Evolutionary conservation across 2,797 vertebrate species (phyloP), one percentile per base, ranked within the genome.

Genomic region (Taenioides sp.): DNA sequence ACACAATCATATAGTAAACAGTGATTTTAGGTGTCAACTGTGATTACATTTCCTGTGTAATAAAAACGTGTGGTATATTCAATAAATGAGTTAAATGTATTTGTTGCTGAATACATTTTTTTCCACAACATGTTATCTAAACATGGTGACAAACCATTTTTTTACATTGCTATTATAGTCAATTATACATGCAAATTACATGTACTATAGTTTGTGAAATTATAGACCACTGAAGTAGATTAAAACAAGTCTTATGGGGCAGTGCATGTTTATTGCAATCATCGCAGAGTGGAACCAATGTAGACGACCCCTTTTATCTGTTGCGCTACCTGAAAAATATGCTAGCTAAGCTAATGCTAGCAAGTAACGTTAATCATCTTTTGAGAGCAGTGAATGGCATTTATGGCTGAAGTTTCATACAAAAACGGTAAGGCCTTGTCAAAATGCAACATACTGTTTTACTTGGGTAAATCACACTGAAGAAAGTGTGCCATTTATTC

Each of bases 281-380:
- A 37, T 37, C 20, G 50, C 17, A 28, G 25, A 18, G 28, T 40
- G 67, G 67, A 68, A 68, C 67, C 37, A 58, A 25, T 40, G 54
- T 37, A 5, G 20, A 25, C 52, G 55, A 28, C 7, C 37, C 31
- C 14, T 43, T 68, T 68, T 54, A 17, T 68, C 6, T 27, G 54
- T 40, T 68, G 54, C 54, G 65, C 57, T 63, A 80, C 75, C 76
- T 87, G 88, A 69, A 84, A 70, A 64, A 75, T 79, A 72, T 73
- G 69, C 59, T 78, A 84, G 84, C 84, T 9, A 58, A 70, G 86
- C 85, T 86, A 86, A 71, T 67, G 47, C 9, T 50, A 65, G 66
- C 66, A 25, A 62, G 73, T 67, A 71, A 47, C 14, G 43, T 47
- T 47, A 47, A 76, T 70, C 80, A 14, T 54, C 23, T 59, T 43